Conservation (phyloP, 2,888 invertebrate species). For the Mamestra brassicae region DNA sequence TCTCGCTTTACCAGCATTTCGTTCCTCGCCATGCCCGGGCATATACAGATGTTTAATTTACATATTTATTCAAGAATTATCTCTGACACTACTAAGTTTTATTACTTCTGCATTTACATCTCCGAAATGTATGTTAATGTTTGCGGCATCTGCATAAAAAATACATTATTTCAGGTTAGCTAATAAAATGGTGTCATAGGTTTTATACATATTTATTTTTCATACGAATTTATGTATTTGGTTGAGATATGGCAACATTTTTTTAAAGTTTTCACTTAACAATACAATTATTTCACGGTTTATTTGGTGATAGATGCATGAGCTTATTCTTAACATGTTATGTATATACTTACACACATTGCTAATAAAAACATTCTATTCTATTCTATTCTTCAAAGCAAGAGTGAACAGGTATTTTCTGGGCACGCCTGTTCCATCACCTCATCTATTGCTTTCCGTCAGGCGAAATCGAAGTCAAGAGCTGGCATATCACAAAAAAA, state of each 20-base stretch:
- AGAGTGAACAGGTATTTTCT: too few relatives aligned
- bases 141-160: conserved; percentile 34
- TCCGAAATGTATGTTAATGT: conserved; percentile 47
- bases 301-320: not conserved
- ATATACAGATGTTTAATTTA: conserved; percentile 26
- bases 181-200: conserved; percentile 1
- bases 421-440: too few relatives aligned
- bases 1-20: not conserved
- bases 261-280: not conserved
- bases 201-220: conserved; percentile 16
- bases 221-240: not conserved
- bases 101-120: conserved; percentile 25
- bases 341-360: too few relatives aligned
- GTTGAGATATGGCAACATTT: not conserved
- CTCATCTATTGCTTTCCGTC: too few relatives aligned
- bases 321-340: too few relatives aligned
- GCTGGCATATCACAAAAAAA: not conserved
- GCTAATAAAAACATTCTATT: too few relatives aligned
- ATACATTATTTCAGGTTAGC: conserved; percentile 4
- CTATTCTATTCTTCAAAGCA: too few relatives aligned
- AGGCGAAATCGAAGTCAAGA: not conserved
- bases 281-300: not conserved
- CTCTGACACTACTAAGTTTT: conserved; percentile 50
- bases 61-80: conserved; percentile 48
- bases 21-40: not conserved